Evolutionary conservation across 30 jellyfish, hydroid and myxozoan genomes (phyloP).

Genomic region (Sanderia malayensis): DNA sequence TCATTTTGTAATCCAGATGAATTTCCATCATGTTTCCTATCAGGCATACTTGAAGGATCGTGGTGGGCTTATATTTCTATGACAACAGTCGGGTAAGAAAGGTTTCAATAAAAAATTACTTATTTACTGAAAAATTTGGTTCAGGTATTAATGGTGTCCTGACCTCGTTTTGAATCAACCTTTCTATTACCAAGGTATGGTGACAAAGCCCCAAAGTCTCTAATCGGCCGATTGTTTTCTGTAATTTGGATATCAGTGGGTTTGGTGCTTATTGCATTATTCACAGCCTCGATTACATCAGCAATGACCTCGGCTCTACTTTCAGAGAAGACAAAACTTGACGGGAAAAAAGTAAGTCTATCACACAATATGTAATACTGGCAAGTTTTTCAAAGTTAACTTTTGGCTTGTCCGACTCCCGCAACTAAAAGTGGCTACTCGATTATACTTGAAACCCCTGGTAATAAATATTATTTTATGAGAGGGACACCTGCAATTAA

Average conservation of each 20-base stretch:
- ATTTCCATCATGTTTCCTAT: slow-evolving; percentile 15
- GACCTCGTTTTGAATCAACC: no score
- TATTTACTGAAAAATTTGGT: no score
- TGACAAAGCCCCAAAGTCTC: slow-evolving; percentile 39
- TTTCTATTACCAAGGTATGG: no score
- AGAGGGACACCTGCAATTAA: no score
- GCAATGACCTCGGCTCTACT: slow-evolving; percentile 50
- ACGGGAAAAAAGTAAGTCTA: not conserved
- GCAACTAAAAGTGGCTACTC: no score
- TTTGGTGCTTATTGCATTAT: slow-evolving; percentile 19
- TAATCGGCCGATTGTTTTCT: slow-evolving; percentile 23
- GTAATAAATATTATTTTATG: no score
- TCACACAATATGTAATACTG: not conserved
- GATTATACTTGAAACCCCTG: no score
- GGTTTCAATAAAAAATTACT: no score
- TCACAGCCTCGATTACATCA: slow-evolving; percentile 55
- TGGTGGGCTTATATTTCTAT: slow-evolving; percentile 63
- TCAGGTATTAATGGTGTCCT: no score
- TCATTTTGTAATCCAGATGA: slow-evolving; percentile 20
- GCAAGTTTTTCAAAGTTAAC: no score
- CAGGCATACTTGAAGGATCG: slow-evolving; percentile 27
- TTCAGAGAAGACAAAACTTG: not conserved
- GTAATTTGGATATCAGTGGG: slow-evolving; percentile 46
- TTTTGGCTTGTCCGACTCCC: no score
- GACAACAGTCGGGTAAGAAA: slow-evolving; percentile 70